These are phyloP conservation scores for Melanostoma scalare DNA, from an alignment of 2,888 invertebrate genomes.

Conservation along the genomic window DNA sequence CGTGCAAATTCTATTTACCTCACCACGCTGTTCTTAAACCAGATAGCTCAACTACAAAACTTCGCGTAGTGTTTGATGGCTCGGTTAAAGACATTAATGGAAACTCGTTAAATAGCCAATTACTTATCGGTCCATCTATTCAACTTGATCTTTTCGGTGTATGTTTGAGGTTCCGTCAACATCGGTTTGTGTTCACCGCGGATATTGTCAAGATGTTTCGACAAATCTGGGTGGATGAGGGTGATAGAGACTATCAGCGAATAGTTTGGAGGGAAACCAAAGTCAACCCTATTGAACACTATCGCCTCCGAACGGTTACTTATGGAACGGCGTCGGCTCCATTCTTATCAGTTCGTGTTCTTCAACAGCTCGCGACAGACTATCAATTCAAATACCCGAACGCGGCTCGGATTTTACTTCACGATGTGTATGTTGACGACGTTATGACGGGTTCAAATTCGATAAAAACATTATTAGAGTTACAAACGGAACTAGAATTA, in stretches of 20 bases:
- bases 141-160: constrained; percentile 9
- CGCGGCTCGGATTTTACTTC: constrained; percentile 50
- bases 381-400: constrained; percentile 31
- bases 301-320: constrained; percentile 62
- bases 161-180: constrained; percentile 54
- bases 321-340: constrained; percentile 67
- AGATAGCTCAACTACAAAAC: constrained; percentile 28
- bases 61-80: constrained; percentile 14
- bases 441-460: constrained; percentile 53
- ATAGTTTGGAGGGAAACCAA: constrained; percentile 59
- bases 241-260: constrained; percentile 62
- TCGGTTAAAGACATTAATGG: constrained; percentile 4
- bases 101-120: constrained; percentile 6
- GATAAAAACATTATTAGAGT: constrained; percentile 2
- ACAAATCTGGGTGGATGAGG: constrained; percentile 59
- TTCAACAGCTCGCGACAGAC: constrained; percentile 53
- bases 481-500: constrained; percentile 45
- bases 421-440: constrained; percentile 71
- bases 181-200: constrained; percentile 58
- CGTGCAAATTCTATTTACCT: constrained; percentile 14
- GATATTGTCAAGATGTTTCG: constrained; percentile 68
- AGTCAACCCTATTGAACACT: constrained; percentile 38
- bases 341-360: constrained; percentile 60
- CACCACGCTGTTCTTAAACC: constrained; percentile 25
- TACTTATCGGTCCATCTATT: constrained; percentile 7